A percentile compares a stretch with the other conserved stretches of the same genome.
Conservation (phyloP, 1,140 invertebrate genomes). For the Listronotus bonariensis region DNA sequence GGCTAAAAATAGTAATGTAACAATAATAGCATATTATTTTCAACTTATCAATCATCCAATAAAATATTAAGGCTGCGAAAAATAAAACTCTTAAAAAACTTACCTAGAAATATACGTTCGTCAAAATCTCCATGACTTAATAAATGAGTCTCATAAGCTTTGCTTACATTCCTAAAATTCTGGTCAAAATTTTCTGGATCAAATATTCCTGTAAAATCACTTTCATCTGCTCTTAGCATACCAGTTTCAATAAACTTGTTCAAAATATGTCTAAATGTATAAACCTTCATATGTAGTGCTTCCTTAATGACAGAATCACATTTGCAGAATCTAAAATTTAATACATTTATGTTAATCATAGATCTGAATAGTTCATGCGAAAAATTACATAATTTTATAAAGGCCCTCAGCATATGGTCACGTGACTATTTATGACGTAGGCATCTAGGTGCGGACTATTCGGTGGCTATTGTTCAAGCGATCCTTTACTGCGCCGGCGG, state of each 20-base stretch:
- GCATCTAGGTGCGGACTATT: too few relatives aligned
- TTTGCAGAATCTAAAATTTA: constrained; percentile 67
- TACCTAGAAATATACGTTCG: constrained; percentile 90
- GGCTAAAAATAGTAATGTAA: constrained; percentile 42
- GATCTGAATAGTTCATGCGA: too few relatives aligned
- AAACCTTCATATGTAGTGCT: constrained; percentile 88
- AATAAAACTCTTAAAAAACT: constrained; percentile 1
- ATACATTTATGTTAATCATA: too few relatives aligned
- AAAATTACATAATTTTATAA: too few relatives aligned
- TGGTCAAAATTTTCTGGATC: constrained; percentile 74
- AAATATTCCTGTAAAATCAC: constrained; percentile 70
- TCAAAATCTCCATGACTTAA: constrained; percentile 94
- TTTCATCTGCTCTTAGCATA: constrained; percentile 69
- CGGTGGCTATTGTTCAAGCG: too few relatives aligned
- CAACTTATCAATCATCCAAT: too few relatives aligned
- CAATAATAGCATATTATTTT: too few relatives aligned
- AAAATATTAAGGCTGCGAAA: too few relatives aligned
- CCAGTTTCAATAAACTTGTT: constrained; percentile 79
- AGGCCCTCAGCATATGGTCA: too few relatives aligned
- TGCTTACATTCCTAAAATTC: constrained; percentile 84
- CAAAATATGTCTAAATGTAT: constrained; percentile 82
- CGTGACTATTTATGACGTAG: too few relatives aligned
- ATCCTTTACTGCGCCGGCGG: too few relatives aligned
- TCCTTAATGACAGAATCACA: constrained; percentile 80
- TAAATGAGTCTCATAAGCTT: constrained; percentile 89